Percentiles rank a stretch among this genome's conserved stretches.
Evolutionary conservation across 2,797 vertebrate genomes (phyloP).

Genomic region (Lithobates sylvaticus): DNA sequence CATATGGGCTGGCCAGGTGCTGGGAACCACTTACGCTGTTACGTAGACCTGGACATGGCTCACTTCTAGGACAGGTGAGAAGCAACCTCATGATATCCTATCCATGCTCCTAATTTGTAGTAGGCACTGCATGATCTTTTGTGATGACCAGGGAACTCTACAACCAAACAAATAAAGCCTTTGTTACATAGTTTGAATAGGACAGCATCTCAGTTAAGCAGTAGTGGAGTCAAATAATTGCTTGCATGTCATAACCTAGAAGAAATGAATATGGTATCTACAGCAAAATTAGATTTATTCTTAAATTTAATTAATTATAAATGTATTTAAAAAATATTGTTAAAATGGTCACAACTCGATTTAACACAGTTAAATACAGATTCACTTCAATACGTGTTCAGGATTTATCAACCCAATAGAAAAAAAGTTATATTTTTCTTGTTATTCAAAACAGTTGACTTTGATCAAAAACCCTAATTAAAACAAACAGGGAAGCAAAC

Average conservation of each 20-base stretch:
- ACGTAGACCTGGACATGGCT: too few relatives aligned
- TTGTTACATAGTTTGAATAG: background rate
- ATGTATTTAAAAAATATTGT: background rate
- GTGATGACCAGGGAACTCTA: background rate
- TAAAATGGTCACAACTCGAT: background rate
- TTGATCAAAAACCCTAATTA: constrained; percentile 74
- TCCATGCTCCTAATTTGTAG: too few relatives aligned
- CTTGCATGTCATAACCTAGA: too few relatives aligned
- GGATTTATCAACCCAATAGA: background rate
- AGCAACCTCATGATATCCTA: too few relatives aligned
- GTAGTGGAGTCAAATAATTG: background rate
- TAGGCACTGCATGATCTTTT: background rate
- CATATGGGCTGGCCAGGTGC: too few relatives aligned
- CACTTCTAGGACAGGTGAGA: too few relatives aligned
- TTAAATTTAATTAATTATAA: background rate
- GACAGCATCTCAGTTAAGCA: background rate
- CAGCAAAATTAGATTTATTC: too few relatives aligned
- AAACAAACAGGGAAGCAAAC: constrained; percentile 64
- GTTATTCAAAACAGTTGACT: background rate
- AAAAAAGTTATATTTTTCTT: background rate
- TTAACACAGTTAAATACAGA: too few relatives aligned
- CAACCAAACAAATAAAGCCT: background rate
- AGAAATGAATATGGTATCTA: background rate
- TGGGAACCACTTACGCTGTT: too few relatives aligned
- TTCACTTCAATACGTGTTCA: background rate